Percentiles rank a stretch among this genome's conserved stretches.
These are phyloP conservation scores for Caranx ignobilis DNA, from an alignment of 2,113 vertebrate species.

Conservation along the genomic window DNA sequence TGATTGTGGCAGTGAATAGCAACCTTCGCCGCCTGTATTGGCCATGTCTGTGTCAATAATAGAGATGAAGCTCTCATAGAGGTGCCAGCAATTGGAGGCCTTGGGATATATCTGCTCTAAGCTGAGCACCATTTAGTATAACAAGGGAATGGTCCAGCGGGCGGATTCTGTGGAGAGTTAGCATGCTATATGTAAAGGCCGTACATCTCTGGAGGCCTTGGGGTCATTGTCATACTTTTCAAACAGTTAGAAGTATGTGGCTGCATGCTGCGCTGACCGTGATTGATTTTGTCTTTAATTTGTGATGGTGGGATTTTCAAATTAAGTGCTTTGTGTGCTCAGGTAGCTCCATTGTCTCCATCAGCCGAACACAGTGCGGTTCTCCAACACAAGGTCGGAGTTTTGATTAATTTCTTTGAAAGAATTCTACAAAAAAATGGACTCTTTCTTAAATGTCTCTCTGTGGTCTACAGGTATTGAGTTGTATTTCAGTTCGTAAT, in stretches of 20 bases:
- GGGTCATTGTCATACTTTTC: slow-evolving; percentile 53
- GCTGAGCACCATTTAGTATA: slow-evolving; percentile 37
- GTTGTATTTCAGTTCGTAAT: slow-evolving; percentile 9
- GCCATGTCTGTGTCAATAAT: slow-evolving; percentile 58
- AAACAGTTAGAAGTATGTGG: slow-evolving; percentile 17
- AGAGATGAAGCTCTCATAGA: slow-evolving; percentile 36
- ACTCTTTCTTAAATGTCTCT: slow-evolving; percentile 16
- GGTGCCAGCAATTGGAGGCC: slow-evolving; percentile 45
- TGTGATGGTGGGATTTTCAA: slow-evolving; percentile 9
- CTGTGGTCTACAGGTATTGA: not conserved
- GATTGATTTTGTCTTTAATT: slow-evolving; percentile 32
- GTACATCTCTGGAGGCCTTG: slow-evolving; percentile 16
- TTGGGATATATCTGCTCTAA: slow-evolving; percentile 46
- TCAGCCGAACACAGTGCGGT: slow-evolving; percentile 7
- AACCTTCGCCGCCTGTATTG: slow-evolving; percentile 36
- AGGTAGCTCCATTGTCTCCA: slow-evolving; percentile 30
- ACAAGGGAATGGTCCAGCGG: slow-evolving; percentile 26
- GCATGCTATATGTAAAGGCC: slow-evolving; percentile 12
- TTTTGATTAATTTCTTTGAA: slow-evolving; percentile 48
- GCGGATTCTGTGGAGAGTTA: not conserved
- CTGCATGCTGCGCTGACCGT: not conserved
- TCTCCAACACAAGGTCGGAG: slow-evolving; percentile 36
- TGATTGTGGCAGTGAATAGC: slow-evolving; percentile 60
- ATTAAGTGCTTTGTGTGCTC: slow-evolving; percentile 36
- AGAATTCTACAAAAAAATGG: slow-evolving; percentile 11